Percentiles rank a stretch among this genome's conserved stretches.
Evolutionary conservation across 2,888 invertebrate genomes (phyloP).

Genomic region (Chrysolina oricalcia): DNA sequence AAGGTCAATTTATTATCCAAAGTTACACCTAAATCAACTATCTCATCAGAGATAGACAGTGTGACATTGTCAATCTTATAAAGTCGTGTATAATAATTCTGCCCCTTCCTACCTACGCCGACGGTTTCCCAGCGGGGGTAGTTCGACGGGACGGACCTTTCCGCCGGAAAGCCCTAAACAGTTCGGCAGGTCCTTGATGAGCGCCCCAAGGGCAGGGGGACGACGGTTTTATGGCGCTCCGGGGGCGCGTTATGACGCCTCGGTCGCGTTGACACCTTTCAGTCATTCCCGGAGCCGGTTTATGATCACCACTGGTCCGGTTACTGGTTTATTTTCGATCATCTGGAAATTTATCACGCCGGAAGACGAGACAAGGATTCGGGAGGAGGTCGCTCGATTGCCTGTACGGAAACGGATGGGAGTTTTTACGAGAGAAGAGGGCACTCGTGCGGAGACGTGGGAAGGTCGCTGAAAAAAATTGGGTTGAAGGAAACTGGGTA

Average conservation of each 20-base stretch:
- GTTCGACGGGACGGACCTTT: slow-evolving; percentile 10
- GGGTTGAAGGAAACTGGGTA: not conserved
- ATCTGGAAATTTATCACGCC: slow-evolving; percentile 47
- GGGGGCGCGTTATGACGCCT: slow-evolving; percentile 33
- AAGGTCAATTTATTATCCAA: too few relatives aligned
- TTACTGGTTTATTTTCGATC: slow-evolving; percentile 47
- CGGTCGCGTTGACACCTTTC: slow-evolving; percentile 47
- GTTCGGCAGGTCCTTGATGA: slow-evolving; percentile 37
- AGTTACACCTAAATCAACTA: too few relatives aligned
- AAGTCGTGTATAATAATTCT: too few relatives aligned
- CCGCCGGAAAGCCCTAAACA: not conserved
- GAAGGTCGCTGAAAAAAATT: not conserved
- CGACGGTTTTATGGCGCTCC: slow-evolving; percentile 43
- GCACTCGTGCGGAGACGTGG: not conserved
- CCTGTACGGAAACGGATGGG: slow-evolving; percentile 28
- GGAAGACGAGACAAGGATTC: slow-evolving; percentile 8
- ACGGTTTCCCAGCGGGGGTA: not conserved
- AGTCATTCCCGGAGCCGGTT: slow-evolving; percentile 50
- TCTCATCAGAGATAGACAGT: too few relatives aligned
- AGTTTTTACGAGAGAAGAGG: slow-evolving; percentile 39
- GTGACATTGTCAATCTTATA: too few relatives aligned
- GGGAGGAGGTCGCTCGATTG: slow-evolving; percentile 28
- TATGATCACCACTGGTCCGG: slow-evolving; percentile 57
- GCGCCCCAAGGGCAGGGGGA: slow-evolving; percentile 35
- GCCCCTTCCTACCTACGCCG: not conserved